phyloP scores from a whole-genome alignment of 2,797 vertebrate genomes.

The Gouania willdenowi region DNA sequence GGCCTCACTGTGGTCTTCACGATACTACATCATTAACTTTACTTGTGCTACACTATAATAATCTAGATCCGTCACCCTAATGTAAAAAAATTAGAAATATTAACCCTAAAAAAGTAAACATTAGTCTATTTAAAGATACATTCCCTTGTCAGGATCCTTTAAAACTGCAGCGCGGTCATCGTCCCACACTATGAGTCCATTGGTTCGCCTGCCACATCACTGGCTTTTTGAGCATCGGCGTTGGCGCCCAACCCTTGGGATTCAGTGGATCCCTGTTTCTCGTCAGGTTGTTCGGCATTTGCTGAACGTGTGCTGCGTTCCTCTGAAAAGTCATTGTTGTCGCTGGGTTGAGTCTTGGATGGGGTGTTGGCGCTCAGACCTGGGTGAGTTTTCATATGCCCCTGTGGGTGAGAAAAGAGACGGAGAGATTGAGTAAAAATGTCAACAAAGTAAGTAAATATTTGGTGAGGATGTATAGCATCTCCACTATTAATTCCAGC shows the following conservation, averaged over 20 bases:
- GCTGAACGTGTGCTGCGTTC: constrained; percentile 33
- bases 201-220: constrained; percentile 30
- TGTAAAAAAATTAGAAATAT: constrained; percentile 52
- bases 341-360: constrained; percentile 63
- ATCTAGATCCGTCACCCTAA: constrained; percentile 48
- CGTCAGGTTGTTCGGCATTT: constrained; percentile 43
- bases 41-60: constrained; percentile 47
- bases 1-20: constrained; percentile 68
- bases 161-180: constrained; percentile 33
- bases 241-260: constrained; percentile 50
- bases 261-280: constrained; percentile 48
- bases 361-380: constrained; percentile 55
- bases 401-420: constrained; percentile 63
- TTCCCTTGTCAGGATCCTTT: constrained; percentile 68
- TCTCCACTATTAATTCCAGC: too few relatives aligned
- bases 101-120: constrained; percentile 44
- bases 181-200: constrained; percentile 55
- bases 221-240: constrained; percentile 37
- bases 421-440: too few relatives aligned
- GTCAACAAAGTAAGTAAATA: too few relatives aligned
- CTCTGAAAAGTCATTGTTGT: constrained; percentile 49
- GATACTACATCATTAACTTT: constrained; percentile 60
- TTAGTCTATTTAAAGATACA: constrained; percentile 63
- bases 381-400: constrained; percentile 79
- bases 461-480: too few relatives aligned